Base-by-base conservation (phyloP, 1,140 invertebrate species). In the Sogatella furcifera region DNA sequence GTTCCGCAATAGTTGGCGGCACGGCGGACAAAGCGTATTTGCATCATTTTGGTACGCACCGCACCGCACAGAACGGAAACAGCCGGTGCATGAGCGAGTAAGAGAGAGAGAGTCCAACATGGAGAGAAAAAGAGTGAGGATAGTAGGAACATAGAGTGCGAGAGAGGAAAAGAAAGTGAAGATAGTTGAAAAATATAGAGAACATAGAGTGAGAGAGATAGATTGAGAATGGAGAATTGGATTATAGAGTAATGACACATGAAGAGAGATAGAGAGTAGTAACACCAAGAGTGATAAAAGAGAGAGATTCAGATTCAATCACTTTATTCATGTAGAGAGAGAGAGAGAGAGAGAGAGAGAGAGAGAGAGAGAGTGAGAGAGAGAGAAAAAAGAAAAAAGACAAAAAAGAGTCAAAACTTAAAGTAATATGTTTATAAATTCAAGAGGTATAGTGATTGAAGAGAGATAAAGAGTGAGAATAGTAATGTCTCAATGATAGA, bases 341-440 rank as follows among this genome's bases (percentile, higher is more conserved):
- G 54, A 28, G 54, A 41, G 38, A 41, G 54, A 55, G 54, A 41
- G 38, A 41, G 54, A 41, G 6, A 55, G 54, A 41, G 54, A 55
- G 22, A 41, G 38, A 15, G 54, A 55, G 54, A 41, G 38, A 41
- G 54, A 41, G 22, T 9, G 22, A 55, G 54, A 55, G 22, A 55
- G 54, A 41, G 38, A 41, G 54, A 55, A 4, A 4, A 28, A 28
- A 28, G 54, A 41, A 5, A 41, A 34, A 55, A 24, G 4, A 21
- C 15, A 34, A 55, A 24, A 15, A 34, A 55, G 6, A 41, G n/a
- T n/a, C n/a, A n/a, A n/a, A n/a, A n/a, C n/a, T n/a, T n/a, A n/a
- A n/a, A n/a, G n/a, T n/a, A n/a, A n/a, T n/a, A n/a, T n/a, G n/a
- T n/a, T n/a, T n/a, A n/a, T n/a, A 15, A 41, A 4, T 14, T 15